Evolutionary conservation across 37 sponge, comb jelly and placozoan species (phyloP), one percentile per base, ranked within the genome.

Genomic region (Cliona cf. orientalis): DNA sequence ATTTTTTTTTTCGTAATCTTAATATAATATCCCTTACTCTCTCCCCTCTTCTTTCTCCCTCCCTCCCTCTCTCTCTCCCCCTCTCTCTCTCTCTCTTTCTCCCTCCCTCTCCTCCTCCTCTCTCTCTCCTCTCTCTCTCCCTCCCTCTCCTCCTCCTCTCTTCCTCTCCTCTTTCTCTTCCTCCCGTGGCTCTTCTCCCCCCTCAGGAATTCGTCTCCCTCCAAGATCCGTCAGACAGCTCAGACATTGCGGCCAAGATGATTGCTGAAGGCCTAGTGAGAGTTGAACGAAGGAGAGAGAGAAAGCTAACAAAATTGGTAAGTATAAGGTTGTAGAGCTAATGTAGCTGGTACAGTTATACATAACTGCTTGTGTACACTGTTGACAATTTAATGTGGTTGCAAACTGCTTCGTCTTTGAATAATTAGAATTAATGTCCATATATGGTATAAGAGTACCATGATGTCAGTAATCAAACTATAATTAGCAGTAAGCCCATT

Each of bases 181-280:
- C 3, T 28, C 59, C 26, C 9, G 26, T 36, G 41, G 21, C 23
- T 42, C 40, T 2, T 49, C 14, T 49, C 25, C 72, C 11, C 46
- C 67, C 32, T 35, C 53, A 93, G 92, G 88, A 87, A 31, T 87
- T 44, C 69, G 89, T 87, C 39, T 38, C 69, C 17, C 73, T 85
- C 43, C 59, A 45, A 36, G 2, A 37, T 12, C 2, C 75, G 44
- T 75, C 60, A 23, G 90, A 73, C 34, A 36, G 72, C 23, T 17
- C 34, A 7, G 92, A 95, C 62, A 60, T 95, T 53, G 86, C 65
- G 17, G 66, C 71, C 37, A 58, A 62, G 5, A 86, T 95, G 40
- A 63, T 95, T 12, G n/a, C 49, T 5, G 87, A 87, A 29, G 95
- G 95, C 9, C 80, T 92, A 0, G 68, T 92, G 12, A 49, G 80